phyloP scores from a whole-genome alignment of 2,888 invertebrate genomes.

The Bhutanitis thaidina region DNA sequence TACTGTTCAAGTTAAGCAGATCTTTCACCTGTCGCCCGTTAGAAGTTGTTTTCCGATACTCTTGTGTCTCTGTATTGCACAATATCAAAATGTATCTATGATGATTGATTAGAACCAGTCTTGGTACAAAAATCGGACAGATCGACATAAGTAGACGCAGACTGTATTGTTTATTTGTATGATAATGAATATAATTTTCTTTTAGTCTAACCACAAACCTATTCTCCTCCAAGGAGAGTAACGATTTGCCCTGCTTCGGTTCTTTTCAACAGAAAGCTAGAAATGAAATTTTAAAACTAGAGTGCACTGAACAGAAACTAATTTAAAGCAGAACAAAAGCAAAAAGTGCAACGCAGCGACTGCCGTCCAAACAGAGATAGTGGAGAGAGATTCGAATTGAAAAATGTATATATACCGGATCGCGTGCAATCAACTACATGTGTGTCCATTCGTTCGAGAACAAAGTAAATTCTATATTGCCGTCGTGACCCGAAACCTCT shows the following conservation, averaged over 20 bases:
- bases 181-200: too few relatives aligned
- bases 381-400: constrained; percentile 6
- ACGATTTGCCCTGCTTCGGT: not conserved
- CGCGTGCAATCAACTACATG: constrained; percentile 2
- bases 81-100: too few relatives aligned
- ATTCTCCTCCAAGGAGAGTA: too few relatives aligned
- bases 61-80: too few relatives aligned
- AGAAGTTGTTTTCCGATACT: too few relatives aligned
- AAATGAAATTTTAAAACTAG: constrained; percentile 1
- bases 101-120: too few relatives aligned
- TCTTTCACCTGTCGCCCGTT: too few relatives aligned
- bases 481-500: not conserved
- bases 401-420: constrained; percentile 4
- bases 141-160: too few relatives aligned
- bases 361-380: constrained; percentile 7
- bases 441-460: not conserved
- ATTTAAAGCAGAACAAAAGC: constrained; percentile 1
- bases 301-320: not conserved
- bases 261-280: not conserved
- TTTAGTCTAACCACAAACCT: too few relatives aligned
- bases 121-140: too few relatives aligned
- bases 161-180: too few relatives aligned
- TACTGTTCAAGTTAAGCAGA: too few relatives aligned
- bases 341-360: not conserved
- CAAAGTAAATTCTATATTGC: not conserved